Evolutionary conservation across 2,113 vertebrate species (phyloP).

Genomic region (Lontra canadensis): DNA sequence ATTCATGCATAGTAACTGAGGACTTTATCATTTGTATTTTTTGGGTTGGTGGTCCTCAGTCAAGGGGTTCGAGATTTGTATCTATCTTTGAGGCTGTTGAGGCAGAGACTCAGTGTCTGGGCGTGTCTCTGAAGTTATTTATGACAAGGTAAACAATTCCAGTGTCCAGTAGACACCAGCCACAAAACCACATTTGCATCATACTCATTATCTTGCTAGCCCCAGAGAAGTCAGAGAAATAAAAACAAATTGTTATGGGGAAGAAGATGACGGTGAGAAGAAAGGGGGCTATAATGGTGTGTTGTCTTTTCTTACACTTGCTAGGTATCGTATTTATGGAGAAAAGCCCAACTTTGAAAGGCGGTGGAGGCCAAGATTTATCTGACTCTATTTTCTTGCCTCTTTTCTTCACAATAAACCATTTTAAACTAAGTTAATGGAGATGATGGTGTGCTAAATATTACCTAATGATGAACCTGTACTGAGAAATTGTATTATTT

Average conservation of each 20-base stretch:
- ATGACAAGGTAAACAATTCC: background rate
- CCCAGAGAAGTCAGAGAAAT: background rate
- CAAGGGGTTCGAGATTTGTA: background rate
- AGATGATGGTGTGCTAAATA: background rate
- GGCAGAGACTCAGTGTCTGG: background rate
- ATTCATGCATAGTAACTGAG: background rate
- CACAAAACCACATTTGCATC: conserved; percentile 36
- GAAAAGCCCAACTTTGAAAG: background rate
- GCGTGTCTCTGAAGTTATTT: conserved; percentile 17
- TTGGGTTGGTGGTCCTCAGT: background rate
- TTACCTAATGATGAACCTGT: background rate
- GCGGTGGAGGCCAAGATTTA: background rate
- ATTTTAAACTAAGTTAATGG: background rate
- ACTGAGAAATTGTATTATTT: background rate
- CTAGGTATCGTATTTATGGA: background rate
- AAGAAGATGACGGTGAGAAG: background rate
- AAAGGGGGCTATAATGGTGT: background rate
- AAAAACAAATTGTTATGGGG: conserved; percentile 17
- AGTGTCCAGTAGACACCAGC: background rate
- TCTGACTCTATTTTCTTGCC: background rate
- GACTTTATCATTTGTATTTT: background rate
- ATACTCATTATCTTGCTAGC: background rate
- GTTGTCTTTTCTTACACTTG: background rate
- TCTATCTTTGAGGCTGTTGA: background rate
- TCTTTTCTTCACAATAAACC: background rate